Percentiles rank a stretch among this genome's conserved stretches.
These are phyloP conservation scores for Villa cingulata DNA, from an alignment of 2,888 invertebrate genomes.

Conservation along the genomic window DNA sequence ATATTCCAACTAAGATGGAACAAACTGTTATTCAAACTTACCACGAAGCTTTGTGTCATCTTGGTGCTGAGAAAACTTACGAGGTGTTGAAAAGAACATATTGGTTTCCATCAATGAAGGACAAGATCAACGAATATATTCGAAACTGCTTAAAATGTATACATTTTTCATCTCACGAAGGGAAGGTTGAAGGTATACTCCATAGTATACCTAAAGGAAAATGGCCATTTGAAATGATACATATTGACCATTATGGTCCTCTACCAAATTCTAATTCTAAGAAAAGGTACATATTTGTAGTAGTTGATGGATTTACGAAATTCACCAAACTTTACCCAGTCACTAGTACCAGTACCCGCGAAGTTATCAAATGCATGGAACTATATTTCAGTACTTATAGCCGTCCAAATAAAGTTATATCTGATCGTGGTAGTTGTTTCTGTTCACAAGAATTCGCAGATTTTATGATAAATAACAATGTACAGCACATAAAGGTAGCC, in stretches of 20 bases:
- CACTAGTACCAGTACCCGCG: constrained; percentile 13
- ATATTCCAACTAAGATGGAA: constrained; percentile 4
- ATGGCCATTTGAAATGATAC: constrained; percentile 18
- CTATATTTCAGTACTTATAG: constrained; percentile 16
- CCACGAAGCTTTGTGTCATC: constrained; percentile 1
- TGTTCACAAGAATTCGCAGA: neutral
- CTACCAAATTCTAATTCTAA: constrained; percentile 11
- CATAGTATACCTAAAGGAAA: constrained; percentile 18
- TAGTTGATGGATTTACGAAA: constrained; percentile 21
- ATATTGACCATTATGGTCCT: constrained; percentile 23
- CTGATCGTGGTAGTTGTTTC: constrained; percentile 18
- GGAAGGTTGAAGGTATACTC: constrained; percentile 16
- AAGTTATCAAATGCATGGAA: constrained; percentile 13
- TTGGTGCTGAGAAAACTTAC: neutral
- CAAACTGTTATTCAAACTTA: neutral
- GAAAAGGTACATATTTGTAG: constrained; percentile 17
- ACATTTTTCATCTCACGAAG: neutral
- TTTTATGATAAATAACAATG: constrained; percentile 11
- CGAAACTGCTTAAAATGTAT: neutral
- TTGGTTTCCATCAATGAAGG: neutral
- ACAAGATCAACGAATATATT: neutral
- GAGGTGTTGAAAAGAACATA: neutral
- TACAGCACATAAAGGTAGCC: constrained; percentile 18
- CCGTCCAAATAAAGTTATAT: constrained; percentile 15
- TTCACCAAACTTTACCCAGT: constrained; percentile 18